Base-by-base conservation (phyloP, 2,888 invertebrate genomes). In the Oligia fasciuncula region DNA sequence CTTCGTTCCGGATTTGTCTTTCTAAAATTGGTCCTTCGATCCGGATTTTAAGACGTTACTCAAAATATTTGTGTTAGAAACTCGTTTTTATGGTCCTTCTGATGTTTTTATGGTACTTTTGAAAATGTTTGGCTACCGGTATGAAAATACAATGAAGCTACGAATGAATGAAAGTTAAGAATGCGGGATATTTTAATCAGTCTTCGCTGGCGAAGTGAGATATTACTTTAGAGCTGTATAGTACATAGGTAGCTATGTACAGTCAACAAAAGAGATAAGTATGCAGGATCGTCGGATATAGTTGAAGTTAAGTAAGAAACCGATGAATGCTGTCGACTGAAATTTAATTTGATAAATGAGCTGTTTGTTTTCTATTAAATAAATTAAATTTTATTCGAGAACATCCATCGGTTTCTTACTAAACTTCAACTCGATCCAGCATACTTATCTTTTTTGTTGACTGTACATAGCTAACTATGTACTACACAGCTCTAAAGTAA, bases 171-270 rank as follows among this genome's bases (percentile, higher is more conserved):
- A 71, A 60, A 43, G 49, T 54, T 72, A 65, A 73, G 72, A 73
- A 81, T 85, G 63, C 35, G 14, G 8, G n/a, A 49, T 43, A 84
- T 66, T 80, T 80, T 83, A 70, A 83, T 80, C 81, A 76, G 54
- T 3, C 40, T 65, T 49, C n/a, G 8, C 60, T 54, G n/a, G 29
- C 19, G 11, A 63, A 68, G 73, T 79, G 70, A 80, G 43, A 80
- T 80, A 80, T 84, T 83, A 84, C 80, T 72, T 82, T 77, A 54
- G 1, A 40, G 54, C 17, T 65, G 49, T 63, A 60, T 51, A 57
- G 23, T 46, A 49, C 40, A 40, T 46, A 57, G 9, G 54, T 23
- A 57, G 57, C 57, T 29, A 35, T 62, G 29, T 29, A 23, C 57
- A 29, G 29, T 29, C 29, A 29, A 29, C 29, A 29, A 29, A 29